A percentile compares a stretch with the other conserved stretches of the same genome.
These are phyloP conservation scores for Horisme vitalbata DNA, from an alignment of 2,888 invertebrate species.

Conservation along the genomic window DNA sequence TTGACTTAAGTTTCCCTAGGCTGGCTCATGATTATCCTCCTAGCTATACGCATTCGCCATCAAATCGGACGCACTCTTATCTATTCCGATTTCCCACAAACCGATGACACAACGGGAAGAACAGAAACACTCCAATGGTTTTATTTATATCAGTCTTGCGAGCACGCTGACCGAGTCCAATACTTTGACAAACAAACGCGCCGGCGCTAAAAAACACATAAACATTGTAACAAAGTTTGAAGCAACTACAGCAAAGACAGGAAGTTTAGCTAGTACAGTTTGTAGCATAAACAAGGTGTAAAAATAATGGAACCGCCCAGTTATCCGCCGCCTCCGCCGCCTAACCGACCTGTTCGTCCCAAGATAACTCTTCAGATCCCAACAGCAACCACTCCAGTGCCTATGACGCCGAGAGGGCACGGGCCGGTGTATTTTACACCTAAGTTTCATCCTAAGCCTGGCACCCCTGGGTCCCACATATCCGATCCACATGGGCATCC, in stretches of 20 bases:
- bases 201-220: conserved; percentile 53
- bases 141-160: conserved; percentile 70
- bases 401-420: conserved; percentile 51
- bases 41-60: too few relatives aligned
- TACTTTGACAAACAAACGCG: conserved; percentile 42
- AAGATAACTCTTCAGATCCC: conserved; percentile 80
- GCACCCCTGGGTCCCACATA: conserved; percentile 61
- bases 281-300: conserved; percentile 23
- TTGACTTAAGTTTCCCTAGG: too few relatives aligned
- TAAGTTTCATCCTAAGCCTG: conserved; percentile 52
- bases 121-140: conserved; percentile 56
- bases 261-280: too few relatives aligned
- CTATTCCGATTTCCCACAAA: conserved; percentile 26
- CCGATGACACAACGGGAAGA: conserved; percentile 68
- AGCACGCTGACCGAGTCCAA: conserved; percentile 6
- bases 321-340: conserved; percentile 67
- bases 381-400: conserved; percentile 36
- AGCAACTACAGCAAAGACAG: too few relatives aligned
- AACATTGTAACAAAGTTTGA: too few relatives aligned
- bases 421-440: conserved; percentile 51
- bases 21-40: too few relatives aligned
- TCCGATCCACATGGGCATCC: conserved; percentile 64
- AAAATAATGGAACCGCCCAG: too few relatives aligned
- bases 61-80: too few relatives aligned
- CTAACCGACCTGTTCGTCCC: conserved; percentile 61